These are phyloP conservation scores for Desmophyllum pertusum DNA, from an alignment of 92 coral and sea anemone species.

Conservation along the genomic window DNA sequence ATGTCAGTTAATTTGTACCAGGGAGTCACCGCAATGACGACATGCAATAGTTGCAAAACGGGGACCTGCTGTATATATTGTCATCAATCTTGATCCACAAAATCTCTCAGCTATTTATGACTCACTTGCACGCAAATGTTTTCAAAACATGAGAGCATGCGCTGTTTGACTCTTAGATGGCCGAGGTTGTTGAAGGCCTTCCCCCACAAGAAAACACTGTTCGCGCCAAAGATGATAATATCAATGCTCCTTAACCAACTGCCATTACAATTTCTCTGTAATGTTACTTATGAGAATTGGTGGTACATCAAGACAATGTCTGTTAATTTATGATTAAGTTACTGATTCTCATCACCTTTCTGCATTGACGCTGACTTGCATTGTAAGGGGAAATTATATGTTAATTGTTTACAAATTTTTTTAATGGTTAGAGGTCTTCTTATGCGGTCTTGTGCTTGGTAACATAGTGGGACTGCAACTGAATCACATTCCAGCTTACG, in stretches of 20 bases:
- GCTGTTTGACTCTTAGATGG: neutral
- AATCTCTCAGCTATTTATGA: no score
- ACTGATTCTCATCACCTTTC: neutral
- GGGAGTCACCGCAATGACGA: neutral
- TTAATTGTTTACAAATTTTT: neutral
- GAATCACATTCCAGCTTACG: conserved; percentile 16
- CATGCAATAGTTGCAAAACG: neutral
- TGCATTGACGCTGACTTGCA: neutral
- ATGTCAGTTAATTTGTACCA: neutral
- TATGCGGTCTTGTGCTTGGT: neutral
- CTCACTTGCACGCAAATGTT: neutral
- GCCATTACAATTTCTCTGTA: neutral
- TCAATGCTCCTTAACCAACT: neutral
- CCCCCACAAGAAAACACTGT: neutral
- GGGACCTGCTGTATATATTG: neutral
- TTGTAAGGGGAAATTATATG: neutral
- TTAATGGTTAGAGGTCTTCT: neutral
- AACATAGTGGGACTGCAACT: neutral
- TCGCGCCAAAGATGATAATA: neutral
- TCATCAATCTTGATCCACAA: neutral
- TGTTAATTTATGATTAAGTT: neutral
- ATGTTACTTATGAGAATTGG: neutral
- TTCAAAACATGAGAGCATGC: neutral
- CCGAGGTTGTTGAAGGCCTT: neutral
- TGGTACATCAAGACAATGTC: neutral